Base-by-base conservation (phyloP, 2,797 vertebrate species). In the Discoglossus pictus region DNA sequence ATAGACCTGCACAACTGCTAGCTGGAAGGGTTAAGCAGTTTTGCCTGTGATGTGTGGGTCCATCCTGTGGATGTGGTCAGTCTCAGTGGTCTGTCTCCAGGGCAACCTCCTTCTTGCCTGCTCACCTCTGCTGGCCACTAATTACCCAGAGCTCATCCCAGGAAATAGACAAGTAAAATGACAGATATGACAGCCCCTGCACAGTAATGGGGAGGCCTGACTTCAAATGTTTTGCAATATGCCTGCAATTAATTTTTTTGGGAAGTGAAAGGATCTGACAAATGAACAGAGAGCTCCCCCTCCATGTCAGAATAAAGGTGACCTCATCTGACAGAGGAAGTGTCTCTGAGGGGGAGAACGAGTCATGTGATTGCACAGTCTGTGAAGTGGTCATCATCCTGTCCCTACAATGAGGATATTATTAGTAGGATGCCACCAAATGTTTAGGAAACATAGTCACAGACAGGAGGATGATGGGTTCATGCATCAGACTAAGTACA, bases 1-100 rank as follows among this genome's bases (percentile, higher is more conserved):
- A n/a, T n/a, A n/a, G n/a, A n/a, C n/a, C n/a, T n/a, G n/a, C n/a
- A n/a, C n/a, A n/a, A n/a, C n/a, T n/a, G n/a, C n/a, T n/a, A n/a
- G 21, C 12, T 11, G 6, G 15, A 67, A 42, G 54, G 15, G 65
- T 68, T 68, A 60, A 52, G 16, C 56, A 7, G 12, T 67, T 36
- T 11, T 67, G 65, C 40, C 17, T 6, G 43, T 18, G 53, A 13
- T 64, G 61, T 56, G 46, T 71, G 61, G 53, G 53, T 27, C 44
- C 53, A 52, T 71, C 61, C 68, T 59, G 68, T 71, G 61, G 61
- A 71, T 71, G 68, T 52, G 68, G 68, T 71, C 61, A 71, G 68
- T 68, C 65, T 67, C 34, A n/a, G 53, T 58, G 60, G 61, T 56
- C 15, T 46, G 46, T 63, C 27, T 20, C 53, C 38, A 58, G 50